Evolutionary conservation across 2,113 vertebrate genomes (phyloP), one percentile per base, ranked within the genome.

Genomic region (Rhinoptilus africanus): DNA sequence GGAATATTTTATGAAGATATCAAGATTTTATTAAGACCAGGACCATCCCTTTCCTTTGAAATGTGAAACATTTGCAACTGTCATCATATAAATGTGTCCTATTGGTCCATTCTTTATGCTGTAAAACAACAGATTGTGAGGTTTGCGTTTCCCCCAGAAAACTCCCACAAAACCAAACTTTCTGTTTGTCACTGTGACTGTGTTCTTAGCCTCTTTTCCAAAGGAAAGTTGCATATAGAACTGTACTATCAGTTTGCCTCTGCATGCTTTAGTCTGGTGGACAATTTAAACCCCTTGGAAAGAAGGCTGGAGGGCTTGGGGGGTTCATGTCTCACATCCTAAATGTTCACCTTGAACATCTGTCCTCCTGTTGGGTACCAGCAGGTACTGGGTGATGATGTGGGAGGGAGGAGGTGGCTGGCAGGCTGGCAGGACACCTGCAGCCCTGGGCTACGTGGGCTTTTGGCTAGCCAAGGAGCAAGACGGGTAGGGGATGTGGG

Each of bases 361-460:
- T 48, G 53, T 48, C 48, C 41, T 68, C 8, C 41, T 34, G 41
- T 48, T 71, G 79, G 14, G 30, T 88, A 18, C 34, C 30, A 37
- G 53, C 37, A 57, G 53, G 64, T 45, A 21, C 39, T 56, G 50
- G 45, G 23, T 19, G 62, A 8, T 1, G 0, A 3, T 59, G 47
- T 53, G 47, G 76, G 57, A 64, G 8, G 14, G 20, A 56, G 22
- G 26, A 68, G 37, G 37, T 47, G 34, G 8, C 45, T 34, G 54
- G n/a, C n/a, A 56, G 41, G 21, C 34, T 69, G 30, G 6, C 23
- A 71, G 45, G 27, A 7, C 9, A 24, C 26, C 26, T 27, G 0
- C 6, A 1, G 4, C 16, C 59, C 24, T 30, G 35, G 28, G 10
- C 30, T 43, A 0, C 1, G 1, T 24, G 53, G 10, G 8, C 13